A percentile compares a stretch with the other conserved stretches of the same genome.
These are phyloP conservation scores for Luffia ferchaultella DNA, from an alignment of 2,888 invertebrate genomes.

Conservation along the genomic window DNA sequence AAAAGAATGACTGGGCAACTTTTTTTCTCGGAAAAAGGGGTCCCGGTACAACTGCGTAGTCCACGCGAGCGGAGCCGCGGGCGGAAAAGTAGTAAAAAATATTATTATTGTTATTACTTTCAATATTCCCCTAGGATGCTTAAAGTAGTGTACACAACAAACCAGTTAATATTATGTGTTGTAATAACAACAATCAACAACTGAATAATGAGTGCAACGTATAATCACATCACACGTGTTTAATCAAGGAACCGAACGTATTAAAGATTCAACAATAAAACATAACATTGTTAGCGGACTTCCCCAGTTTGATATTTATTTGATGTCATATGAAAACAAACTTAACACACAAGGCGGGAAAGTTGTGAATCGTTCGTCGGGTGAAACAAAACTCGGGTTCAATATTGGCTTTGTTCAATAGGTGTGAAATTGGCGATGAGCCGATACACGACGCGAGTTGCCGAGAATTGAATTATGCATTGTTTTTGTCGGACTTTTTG, in stretches of 20 bases:
- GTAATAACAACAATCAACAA: background rate
- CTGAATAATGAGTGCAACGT: background rate
- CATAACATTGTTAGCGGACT: background rate
- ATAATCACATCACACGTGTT: background rate
- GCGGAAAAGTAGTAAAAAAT: too few relatives aligned
- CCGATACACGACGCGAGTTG: constrained; percentile 24
- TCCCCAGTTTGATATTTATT: background rate
- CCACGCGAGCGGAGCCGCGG: too few relatives aligned
- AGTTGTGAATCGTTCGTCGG: background rate
- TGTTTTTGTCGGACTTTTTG: constrained; percentile 8
- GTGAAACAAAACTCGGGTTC: background rate
- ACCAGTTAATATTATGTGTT: background rate
- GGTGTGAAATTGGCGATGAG: constrained; percentile 41
- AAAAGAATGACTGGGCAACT: too few relatives aligned
- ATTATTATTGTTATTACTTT: too few relatives aligned
- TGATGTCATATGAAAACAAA: background rate
- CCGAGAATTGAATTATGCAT: constrained; percentile 26
- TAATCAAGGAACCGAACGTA: background rate
- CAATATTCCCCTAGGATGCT: too few relatives aligned
- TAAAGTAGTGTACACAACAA: background rate
- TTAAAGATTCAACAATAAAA: background rate
- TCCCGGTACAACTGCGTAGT: too few relatives aligned
- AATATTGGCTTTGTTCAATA: constrained; percentile 33
- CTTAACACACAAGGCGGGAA: background rate
- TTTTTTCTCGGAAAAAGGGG: too few relatives aligned